Evolutionary conservation across 2,113 vertebrate species (phyloP), one percentile per base, ranked within the genome.

Genomic region (Ariopsis seemanni): DNA sequence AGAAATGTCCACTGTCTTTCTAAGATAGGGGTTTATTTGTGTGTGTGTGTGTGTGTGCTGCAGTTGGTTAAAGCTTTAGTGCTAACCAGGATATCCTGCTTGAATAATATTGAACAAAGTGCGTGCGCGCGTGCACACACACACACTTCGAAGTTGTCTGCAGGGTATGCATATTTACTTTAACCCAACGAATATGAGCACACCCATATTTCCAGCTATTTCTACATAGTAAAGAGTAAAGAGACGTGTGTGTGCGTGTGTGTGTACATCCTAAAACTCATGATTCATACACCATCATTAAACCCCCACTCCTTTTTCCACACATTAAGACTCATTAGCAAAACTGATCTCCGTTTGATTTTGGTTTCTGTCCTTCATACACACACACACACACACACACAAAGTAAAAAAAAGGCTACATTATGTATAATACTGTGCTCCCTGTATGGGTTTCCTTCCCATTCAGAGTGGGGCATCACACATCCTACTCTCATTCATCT

Each of bases 71-170:
- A 34, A 34, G 57, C 30, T 34, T 55, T 14, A 12, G 25, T 77
- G 34, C 69, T 58, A 82, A 88, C 82, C 89, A 90, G 87, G 89
- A 90, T 85, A 85, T 90, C 89, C 89, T 90, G 82, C 74, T 90
- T 58, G 48, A 57, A 11, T 48, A 25, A 15, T 55, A 27, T 74
- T 69, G 63, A 82, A 7, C 20, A 25, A 52, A 50, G 4, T 10
- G 1, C 67, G 75, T 65, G 63, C 87, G 67, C 82, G 78, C 69
- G n/a, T n/a, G 69, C 62, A 79, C n/a, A 34, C 60, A 81, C 77
- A 50, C 71, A 74, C n/a, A 58, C 83, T 42, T 42, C 34, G 34
- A 57, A 22, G 20, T 5, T 80, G 75, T 86, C 48, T 80, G 75
- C 10, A 52, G 85, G 48, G 25, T 69, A 25, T 34, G 18, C n/a